Conservation (phyloP, 2,888 invertebrate species). For the Miltochrista miniata region DNA sequence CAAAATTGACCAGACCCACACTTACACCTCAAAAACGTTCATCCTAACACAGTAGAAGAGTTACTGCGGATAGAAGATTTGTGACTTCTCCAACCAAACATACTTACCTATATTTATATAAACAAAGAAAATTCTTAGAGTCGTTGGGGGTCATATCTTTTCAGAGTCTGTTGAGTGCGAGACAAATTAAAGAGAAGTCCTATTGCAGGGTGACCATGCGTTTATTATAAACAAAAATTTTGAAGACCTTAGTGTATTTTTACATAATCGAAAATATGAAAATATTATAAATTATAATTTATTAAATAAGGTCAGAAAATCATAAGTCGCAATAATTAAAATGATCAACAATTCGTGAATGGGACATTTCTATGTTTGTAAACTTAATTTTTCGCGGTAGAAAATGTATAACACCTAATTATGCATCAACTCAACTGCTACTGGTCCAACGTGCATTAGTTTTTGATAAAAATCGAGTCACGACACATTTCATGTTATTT, state of each 20-base stretch:
- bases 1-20: too few species aligned
- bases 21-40: background rate
- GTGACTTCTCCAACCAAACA: slow-evolving; percentile 30
- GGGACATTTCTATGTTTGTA: too few species aligned
- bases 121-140: slow-evolving; percentile 47
- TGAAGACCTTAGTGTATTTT: too few species aligned
- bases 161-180: slow-evolving; percentile 57
- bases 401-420: too few species aligned
- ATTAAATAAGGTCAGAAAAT: too few species aligned
- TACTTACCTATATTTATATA: slow-evolving; percentile 35
- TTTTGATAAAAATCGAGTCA: slow-evolving; percentile 19
- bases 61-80: slow-evolving; percentile 8
- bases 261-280: too few species aligned
- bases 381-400: too few species aligned
- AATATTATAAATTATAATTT: too few species aligned
- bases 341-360: too few species aligned
- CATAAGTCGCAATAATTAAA: too few species aligned
- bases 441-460: background rate
- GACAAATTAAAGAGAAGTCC: slow-evolving; percentile 67
- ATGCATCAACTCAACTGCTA: slow-evolving; percentile 1
- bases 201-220: slow-evolving; percentile 39
- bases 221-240: too few species aligned
- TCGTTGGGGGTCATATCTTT: slow-evolving; percentile 58
- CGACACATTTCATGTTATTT: slow-evolving; percentile 45
- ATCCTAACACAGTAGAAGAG: background rate